Percentiles rank a stretch among this genome's conserved stretches.
Evolutionary conservation across 2,113 vertebrate genomes (phyloP).

Genomic region (Triplophysa tibetana): DNA sequence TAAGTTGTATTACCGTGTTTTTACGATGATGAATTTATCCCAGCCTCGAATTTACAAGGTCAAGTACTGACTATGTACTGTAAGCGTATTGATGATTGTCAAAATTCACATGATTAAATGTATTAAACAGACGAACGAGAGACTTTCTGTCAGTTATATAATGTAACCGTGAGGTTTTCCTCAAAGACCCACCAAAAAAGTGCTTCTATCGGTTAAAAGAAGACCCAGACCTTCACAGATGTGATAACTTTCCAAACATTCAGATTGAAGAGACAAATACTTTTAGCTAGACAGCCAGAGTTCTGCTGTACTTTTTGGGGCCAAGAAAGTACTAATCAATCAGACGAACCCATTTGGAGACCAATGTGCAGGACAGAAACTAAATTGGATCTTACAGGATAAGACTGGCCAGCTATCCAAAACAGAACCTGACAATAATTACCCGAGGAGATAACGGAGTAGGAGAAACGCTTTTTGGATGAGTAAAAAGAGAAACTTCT

Average conservation of each 20-base stretch:
- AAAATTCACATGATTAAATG: slow-evolving; percentile 11
- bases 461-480: background rate
- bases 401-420: background rate
- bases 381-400: slow-evolving; percentile 33
- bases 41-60: slow-evolving; percentile 21
- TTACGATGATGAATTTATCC: background rate
- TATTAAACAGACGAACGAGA: background rate
- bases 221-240: background rate
- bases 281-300: background rate
- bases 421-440: slow-evolving; percentile 21
- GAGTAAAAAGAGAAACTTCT: background rate
- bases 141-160: background rate
- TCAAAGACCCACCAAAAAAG: background rate
- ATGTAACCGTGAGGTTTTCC: background rate
- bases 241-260: background rate
- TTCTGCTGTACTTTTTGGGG: background rate
- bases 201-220: background rate
- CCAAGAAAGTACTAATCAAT: slow-evolving; percentile 21
- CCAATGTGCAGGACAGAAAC: slow-evolving; percentile 15
- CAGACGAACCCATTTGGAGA: slow-evolving; percentile 19
- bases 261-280: background rate
- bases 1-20: slow-evolving; percentile 16
- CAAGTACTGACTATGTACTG: background rate
- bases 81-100: background rate
- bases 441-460: background rate